Base-by-base conservation (phyloP, 2,113 vertebrate genomes). In the Tetrax tetrax region DNA sequence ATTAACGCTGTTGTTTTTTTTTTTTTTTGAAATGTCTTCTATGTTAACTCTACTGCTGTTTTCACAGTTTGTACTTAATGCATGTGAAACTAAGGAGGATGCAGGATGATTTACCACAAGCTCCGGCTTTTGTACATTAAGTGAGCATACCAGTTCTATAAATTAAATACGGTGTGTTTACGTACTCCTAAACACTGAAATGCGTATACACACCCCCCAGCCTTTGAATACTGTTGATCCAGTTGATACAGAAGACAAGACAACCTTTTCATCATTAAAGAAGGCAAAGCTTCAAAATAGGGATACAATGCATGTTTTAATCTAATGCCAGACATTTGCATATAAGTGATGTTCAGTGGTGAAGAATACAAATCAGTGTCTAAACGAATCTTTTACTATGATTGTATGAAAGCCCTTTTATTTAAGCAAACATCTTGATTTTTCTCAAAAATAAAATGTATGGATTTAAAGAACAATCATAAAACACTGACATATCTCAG, bases 261-360 rank as follows among this genome's bases (percentile, higher is more conserved):
- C 87, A 93, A 41, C 2, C 6, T 82, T 59, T 35, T 19, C 31
- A 37, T 65, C 45, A 10, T 41, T 74, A 91, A 23, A 9, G 20
- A 17, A 17, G 7, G 19, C 19, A 45, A 66, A 61, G 50, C 14
- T 66, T 50, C 56, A 59, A 56, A 27, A 53, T 0, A n/a, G 18
- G 9, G 17, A 31, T 31, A 10, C 7, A 64, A 48, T 1, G 1
- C 8, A 7, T 0, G 0, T 12, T 48, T 51, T 48, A 47, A 14
- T 17, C 19, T 74, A 45, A 75, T 21, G 5, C 4, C n/a, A n/a
- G 25, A 78, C 10, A n/a, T 69, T 61, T 43, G n/a, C 37, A 33
- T 14, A n/a, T 28, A 66, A 57, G 47, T 9, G 20, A 24, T 4
- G 8, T 35, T 71, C 61, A 71, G 28, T 35, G 54, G 10, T 6